These are phyloP conservation scores for Sphaeridia pumilis DNA, from an alignment of 2,888 invertebrate species.

Conservation along the genomic window DNA sequence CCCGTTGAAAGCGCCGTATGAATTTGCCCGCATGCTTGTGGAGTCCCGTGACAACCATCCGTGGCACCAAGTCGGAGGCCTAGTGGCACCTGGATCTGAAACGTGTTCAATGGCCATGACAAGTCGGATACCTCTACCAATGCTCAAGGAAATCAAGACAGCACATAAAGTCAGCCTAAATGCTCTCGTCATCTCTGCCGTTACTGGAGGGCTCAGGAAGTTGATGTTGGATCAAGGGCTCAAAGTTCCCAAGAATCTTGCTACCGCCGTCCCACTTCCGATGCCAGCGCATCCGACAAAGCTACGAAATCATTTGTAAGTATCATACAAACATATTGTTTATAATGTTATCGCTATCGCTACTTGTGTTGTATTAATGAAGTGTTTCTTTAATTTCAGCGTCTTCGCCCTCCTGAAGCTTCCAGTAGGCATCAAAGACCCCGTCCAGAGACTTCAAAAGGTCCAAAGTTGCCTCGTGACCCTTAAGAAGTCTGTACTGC, in stretches of 20 bases:
- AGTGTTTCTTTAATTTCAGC: constrained; percentile 8
- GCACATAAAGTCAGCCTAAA: constrained; percentile 23
- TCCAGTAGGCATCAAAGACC: constrained; percentile 20
- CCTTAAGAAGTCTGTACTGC: constrained; percentile 18
- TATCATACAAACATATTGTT: background rate
- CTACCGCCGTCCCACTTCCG: constrained; percentile 23
- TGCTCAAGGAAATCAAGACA: constrained; percentile 28
- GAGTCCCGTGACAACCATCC: constrained; percentile 21
- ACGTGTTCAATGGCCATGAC: constrained; percentile 15
- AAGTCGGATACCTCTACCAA: constrained; percentile 17
- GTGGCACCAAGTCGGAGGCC: constrained; percentile 6
- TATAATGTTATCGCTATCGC: background rate
- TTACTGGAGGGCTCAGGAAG: constrained; percentile 24
- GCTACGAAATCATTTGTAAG: constrained; percentile 28
- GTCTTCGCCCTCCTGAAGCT: constrained; percentile 27
- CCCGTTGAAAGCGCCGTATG: constrained; percentile 20
- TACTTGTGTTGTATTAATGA: background rate
- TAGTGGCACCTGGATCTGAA: background rate
- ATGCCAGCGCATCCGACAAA: constrained; percentile 29
- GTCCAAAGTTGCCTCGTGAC: constrained; percentile 17
- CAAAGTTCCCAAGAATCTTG: constrained; percentile 20
- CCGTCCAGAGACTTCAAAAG: constrained; percentile 14
- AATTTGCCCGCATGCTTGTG: constrained; percentile 20
- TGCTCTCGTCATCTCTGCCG: constrained; percentile 20
- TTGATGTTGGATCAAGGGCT: constrained; percentile 18